Conservation (phyloP, 2,797 vertebrate species). For the Orestias chungarensis region DNA sequence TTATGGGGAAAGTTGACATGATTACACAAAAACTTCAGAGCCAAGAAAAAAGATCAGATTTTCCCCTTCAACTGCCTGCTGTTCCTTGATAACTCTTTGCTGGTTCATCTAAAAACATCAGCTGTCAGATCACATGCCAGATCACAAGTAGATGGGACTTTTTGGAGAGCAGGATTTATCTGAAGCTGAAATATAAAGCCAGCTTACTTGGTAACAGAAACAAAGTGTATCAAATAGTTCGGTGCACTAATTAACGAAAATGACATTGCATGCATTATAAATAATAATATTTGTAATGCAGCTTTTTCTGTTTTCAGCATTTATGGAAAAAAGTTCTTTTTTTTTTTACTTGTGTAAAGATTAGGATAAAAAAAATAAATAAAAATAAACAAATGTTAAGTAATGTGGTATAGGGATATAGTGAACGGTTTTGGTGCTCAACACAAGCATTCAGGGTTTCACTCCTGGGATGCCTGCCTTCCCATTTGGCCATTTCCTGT, state of each 20-base stretch:
- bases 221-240: not conserved
- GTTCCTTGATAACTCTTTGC: slow-evolving; percentile 24
- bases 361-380: not conserved
- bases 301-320: not conserved
- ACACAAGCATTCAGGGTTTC: not conserved
- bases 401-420: not conserved
- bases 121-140: slow-evolving; percentile 32
- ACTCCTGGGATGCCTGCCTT: not conserved
- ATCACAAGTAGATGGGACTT: slow-evolving; percentile 8
- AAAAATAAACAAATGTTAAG: not conserved
- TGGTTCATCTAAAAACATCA: slow-evolving; percentile 18
- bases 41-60: not conserved
- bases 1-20: slow-evolving; percentile 29
- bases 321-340: not conserved
- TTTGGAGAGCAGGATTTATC: not conserved
- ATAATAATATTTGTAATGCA: not conserved
- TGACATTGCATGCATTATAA: not conserved
- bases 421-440: not conserved
- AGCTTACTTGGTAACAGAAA: not conserved
- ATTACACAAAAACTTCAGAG: slow-evolving; percentile 28
- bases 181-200: slow-evolving; percentile 9
- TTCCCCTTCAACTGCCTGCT: slow-evolving; percentile 22
- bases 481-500: not conserved
- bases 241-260: not conserved
- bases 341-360: not conserved